These are phyloP conservation scores for Sitodiplosis mosellana DNA, from an alignment of 1,140 invertebrate species.

Conservation along the genomic window DNA sequence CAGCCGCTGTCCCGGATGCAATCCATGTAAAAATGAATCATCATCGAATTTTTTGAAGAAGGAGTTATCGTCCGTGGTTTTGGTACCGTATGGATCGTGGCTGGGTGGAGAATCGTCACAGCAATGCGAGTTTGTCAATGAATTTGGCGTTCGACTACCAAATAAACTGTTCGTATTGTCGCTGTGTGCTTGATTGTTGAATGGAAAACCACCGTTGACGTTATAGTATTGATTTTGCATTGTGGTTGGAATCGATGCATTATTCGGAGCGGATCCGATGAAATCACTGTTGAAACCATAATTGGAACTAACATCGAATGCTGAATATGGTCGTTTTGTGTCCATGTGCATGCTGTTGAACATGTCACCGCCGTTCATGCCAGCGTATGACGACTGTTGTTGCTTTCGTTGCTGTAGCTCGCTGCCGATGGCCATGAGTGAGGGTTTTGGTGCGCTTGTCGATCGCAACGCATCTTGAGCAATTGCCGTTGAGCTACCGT, in stretches of 20 bases:
- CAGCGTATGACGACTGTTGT: neutral
- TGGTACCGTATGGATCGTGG: slow-evolving; percentile 19
- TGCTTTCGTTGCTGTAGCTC: slow-evolving; percentile 16
- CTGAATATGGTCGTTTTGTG: neutral
- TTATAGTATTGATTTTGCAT: neutral
- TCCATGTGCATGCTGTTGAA: neutral
- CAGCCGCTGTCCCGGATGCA: slow-evolving; percentile 32
- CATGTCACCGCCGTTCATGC: neutral
- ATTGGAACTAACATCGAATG: neutral
- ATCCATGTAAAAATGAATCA: slow-evolving; percentile 28
- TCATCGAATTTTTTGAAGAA: slow-evolving; percentile 19
- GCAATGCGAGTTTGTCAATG: slow-evolving; percentile 10
- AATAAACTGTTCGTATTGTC: neutral
- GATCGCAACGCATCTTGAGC: slow-evolving; percentile 7
- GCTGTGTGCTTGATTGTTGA: neutral
- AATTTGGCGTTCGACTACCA: neutral
- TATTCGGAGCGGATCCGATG: slow-evolving; percentile 6
- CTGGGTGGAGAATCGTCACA: slow-evolving; percentile 23
- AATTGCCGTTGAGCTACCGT: slow-evolving; percentile 6
- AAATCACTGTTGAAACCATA: slow-evolving; percentile 6
- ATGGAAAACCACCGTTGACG: neutral
- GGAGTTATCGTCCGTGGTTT: slow-evolving; percentile 1
- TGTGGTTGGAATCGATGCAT: neutral
- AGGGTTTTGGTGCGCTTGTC: slow-evolving; percentile 10
- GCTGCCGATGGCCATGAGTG: slow-evolving; percentile 22